Conservation (phyloP, 1,140 invertebrate species). For the Drosophila sp. region DNA sequence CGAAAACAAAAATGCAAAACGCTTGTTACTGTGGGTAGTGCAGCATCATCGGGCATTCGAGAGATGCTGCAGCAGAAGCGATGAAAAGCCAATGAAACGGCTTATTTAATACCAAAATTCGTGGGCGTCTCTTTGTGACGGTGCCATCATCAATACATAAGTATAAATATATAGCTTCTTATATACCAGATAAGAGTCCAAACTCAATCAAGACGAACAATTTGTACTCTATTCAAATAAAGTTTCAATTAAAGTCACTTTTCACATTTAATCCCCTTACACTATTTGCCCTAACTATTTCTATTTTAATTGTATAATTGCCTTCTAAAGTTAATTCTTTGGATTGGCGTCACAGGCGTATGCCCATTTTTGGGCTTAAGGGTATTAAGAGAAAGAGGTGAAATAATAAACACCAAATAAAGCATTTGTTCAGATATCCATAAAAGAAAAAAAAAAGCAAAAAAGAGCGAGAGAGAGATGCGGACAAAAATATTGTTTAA, state of each 20-base stretch:
- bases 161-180: too few species aligned
- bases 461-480: constrained; percentile 8
- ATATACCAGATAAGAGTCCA: constrained; percentile 32
- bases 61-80: constrained; percentile 24
- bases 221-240: neutral
- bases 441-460: constrained; percentile 24
- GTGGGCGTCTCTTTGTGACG: constrained; percentile 41
- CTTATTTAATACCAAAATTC: constrained; percentile 49
- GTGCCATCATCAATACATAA: neutral
- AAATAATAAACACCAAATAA: constrained; percentile 80
- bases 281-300: too few species aligned
- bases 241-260: too few species aligned
- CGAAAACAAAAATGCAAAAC: neutral
- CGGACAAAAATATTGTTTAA: constrained; percentile 72
- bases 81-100: constrained; percentile 19
- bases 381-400: constrained; percentile 59
- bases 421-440: constrained; percentile 70
- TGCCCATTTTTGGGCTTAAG: constrained; percentile 58
- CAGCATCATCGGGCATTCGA: too few species aligned
- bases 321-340: neutral
- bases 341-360: constrained; percentile 2
- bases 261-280: too few species aligned
- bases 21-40: neutral
- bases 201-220: neutral
- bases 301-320: neutral